Conservation (phyloP, 37 sponge, comb jelly and placozoan genomes). For the Ephydatia muelleri region DNA sequence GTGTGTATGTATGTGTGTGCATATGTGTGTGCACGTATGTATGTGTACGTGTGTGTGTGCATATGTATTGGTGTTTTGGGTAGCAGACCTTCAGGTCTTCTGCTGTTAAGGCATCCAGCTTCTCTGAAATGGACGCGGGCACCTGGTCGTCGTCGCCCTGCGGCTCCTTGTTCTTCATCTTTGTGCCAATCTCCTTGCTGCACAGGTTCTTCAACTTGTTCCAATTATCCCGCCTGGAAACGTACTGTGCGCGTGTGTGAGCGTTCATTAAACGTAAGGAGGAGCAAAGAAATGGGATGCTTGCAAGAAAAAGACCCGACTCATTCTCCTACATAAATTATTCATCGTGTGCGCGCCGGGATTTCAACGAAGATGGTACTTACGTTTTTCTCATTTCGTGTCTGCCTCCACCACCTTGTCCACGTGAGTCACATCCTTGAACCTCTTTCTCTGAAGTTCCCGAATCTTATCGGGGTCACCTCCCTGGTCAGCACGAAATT, state of each 20-base stretch:
- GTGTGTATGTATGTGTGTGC: background rate
- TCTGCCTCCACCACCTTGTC: conserved; percentile 92
- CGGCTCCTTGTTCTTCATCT: conserved; percentile 92
- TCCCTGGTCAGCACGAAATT: conserved; percentile 96
- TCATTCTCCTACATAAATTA: too few relatives aligned
- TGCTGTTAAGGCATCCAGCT: conserved; percentile 55
- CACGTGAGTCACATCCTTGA: conserved; percentile 85
- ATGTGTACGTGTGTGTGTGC: background rate
- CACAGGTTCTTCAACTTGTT: conserved; percentile 86
- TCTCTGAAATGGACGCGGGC: conserved; percentile 40
- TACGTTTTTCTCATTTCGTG: conserved; percentile 89
- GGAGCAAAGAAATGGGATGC: background rate
- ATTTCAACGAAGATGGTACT: conserved; percentile 3
- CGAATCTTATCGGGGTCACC: conserved; percentile 93
- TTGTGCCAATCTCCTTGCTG: conserved; percentile 81
- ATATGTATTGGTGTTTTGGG: background rate
- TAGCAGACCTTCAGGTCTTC: conserved; percentile 60
- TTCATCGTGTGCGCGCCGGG: background rate
- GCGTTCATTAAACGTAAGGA: conserved; percentile 4
- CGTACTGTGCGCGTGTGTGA: conserved; percentile 49
- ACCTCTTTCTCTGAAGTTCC: conserved; percentile 90
- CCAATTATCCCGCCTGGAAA: conserved; percentile 91
- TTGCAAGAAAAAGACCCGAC: background rate
- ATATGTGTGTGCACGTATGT: background rate
- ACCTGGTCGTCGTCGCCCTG: conserved; percentile 60